Conservation (phyloP, 2,888 invertebrate species). For the Drosophila robusta region DNA sequence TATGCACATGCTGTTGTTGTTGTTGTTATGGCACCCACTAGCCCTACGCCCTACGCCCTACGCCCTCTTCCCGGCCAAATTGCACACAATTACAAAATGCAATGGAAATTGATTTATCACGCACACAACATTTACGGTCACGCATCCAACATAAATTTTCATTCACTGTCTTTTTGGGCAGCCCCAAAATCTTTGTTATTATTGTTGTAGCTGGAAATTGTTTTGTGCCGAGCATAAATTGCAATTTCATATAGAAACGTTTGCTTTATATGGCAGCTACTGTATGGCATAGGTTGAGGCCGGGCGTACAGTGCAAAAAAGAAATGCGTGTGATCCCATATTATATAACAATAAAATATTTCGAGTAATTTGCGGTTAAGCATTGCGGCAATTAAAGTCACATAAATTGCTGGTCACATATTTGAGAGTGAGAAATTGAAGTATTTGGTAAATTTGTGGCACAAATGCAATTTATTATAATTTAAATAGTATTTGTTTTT, state of each 20-base stretch:
- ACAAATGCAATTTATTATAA: constrained; percentile 3
- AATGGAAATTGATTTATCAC: constrained; percentile 80
- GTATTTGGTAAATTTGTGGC: constrained; percentile 13
- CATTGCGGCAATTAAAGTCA: constrained; percentile 30
- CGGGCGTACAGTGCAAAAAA: constrained; percentile 2
- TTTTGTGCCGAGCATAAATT: constrained; percentile 67
- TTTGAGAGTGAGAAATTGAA: constrained; percentile 3
- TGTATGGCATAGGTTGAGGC: constrained; percentile 8
- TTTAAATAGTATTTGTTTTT: not conserved
- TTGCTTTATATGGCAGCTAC: constrained; percentile 17
- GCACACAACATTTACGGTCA: constrained; percentile 77
- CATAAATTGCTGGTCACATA: constrained; percentile 25
- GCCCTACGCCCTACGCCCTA: not conserved
- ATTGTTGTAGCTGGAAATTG: constrained; percentile 61
- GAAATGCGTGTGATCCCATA: constrained; percentile 7
- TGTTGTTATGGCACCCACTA: constrained; percentile 11
- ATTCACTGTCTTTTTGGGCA: constrained; percentile 72
- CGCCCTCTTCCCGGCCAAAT: constrained; percentile 37
- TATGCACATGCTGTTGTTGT: constrained; percentile 40
- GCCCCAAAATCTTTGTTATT: constrained; percentile 41
- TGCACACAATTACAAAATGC: constrained; percentile 77
- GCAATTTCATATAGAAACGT: constrained; percentile 57
- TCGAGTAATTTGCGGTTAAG: constrained; percentile 47
- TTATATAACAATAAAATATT: constrained; percentile 44
- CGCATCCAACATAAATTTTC: constrained; percentile 76